phyloP scores from a whole-genome alignment of 2,113 vertebrate genomes.

The Climacteris rufus region DNA sequence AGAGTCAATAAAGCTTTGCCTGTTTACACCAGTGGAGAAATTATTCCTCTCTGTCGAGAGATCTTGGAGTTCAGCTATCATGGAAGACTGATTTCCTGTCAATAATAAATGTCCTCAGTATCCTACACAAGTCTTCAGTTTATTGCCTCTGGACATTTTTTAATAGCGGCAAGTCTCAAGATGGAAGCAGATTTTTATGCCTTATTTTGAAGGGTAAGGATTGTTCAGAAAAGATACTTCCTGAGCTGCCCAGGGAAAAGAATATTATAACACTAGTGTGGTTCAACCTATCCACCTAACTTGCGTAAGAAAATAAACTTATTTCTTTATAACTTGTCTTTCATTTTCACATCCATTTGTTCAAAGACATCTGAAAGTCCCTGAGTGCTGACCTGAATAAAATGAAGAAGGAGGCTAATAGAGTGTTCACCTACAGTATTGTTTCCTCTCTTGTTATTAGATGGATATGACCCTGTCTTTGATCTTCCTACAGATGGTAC shows the following conservation, averaged over 20 bases:
- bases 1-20: background rate
- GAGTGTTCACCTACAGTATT: slow-evolving; percentile 54
- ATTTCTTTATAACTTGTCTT: slow-evolving; percentile 62
- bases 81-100: slow-evolving; percentile 55
- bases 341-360: slow-evolving; percentile 65
- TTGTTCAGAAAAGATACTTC: slow-evolving; percentile 35
- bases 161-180: slow-evolving; percentile 51
- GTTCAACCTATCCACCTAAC: slow-evolving; percentile 42
- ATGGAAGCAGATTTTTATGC: slow-evolving; percentile 43
- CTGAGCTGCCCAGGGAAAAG: slow-evolving; percentile 33
- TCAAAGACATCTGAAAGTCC: slow-evolving; percentile 50
- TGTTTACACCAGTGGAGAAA: background rate
- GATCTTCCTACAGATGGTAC: slow-evolving; percentile 52
- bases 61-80: slow-evolving; percentile 3
- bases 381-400: slow-evolving; percentile 36
- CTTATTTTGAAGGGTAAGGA: slow-evolving; percentile 59
- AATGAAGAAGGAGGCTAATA: slow-evolving; percentile 37
- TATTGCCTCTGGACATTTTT: slow-evolving; percentile 55
- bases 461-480: slow-evolving; percentile 60
- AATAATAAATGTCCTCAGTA: slow-evolving; percentile 55
- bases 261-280: slow-evolving; percentile 20
- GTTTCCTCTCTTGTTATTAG: slow-evolving; percentile 60
- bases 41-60: background rate
- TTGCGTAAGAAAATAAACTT: slow-evolving; percentile 58
- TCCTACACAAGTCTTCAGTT: slow-evolving; percentile 48